Evolutionary conservation across 1,140 invertebrate species (phyloP), one percentile per base, ranked within the genome.

Genomic region (Delia radicum): DNA sequence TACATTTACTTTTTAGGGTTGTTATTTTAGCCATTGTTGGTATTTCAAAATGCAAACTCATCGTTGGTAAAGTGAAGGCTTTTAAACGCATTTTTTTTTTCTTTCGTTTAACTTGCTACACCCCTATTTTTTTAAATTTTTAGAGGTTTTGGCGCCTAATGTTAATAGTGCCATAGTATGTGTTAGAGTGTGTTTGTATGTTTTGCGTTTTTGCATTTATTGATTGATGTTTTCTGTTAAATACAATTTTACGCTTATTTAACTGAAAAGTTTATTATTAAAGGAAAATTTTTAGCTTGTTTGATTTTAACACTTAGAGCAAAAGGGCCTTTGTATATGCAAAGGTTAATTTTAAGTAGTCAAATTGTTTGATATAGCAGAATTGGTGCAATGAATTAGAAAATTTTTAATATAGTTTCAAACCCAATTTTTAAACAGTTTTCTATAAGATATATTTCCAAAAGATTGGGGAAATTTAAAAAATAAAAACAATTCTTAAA

Each of bases 251-350:
- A 55, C 46, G 46, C 46, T 55, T 55, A 55, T 55, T 55, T 55
- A 55, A 55, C 46, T 55, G 46, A 55, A 55, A 55, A 55, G 46
- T 55, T 55, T 55, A 55, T 55, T 55, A 55, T 55, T 55, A 55
- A 55, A 55, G 46, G 46, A 55, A 55, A 55, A 55, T 55, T 15
- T 55, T 55, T 18, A 21, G 46, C 46, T 55, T 55, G 21, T 55
- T 55, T 55, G 46, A 2, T 55, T 55, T 55, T 4, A n/a, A n/a
- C n/a, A n/a, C n/a, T n/a, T n/a, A n/a, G n/a, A n/a, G n/a, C n/a
- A n/a, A n/a, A n/a, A n/a, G n/a, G n/a, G n/a, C n/a, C n/a, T n/a
- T n/a, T n/a, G n/a, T n/a, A n/a, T n/a, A n/a, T n/a, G n/a, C n/a
- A n/a, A n/a, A n/a, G n/a, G n/a, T n/a, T n/a, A n/a, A n/a, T n/a